Evolutionary conservation across 2,797 vertebrate species (phyloP), one percentile per base, ranked within the genome.

Genomic region (Ctenopoma kingsleyae): DNA sequence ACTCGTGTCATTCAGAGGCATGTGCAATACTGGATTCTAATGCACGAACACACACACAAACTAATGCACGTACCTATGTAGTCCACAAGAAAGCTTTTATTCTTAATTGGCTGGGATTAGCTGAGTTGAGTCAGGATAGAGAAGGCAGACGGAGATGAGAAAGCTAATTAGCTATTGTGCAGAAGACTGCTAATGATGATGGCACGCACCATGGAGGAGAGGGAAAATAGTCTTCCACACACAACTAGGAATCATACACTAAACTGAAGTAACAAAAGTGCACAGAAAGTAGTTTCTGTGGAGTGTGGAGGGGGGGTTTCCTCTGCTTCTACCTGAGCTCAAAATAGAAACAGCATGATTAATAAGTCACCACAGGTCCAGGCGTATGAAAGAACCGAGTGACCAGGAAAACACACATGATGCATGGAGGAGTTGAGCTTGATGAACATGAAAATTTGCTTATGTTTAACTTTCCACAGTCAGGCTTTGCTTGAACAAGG

Each of bases 121-220:
- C 83, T 19, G 80, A 85, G 78, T 71, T 36, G 76, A 84, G 89
- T 85, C 70, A 77, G 83, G 83, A 82, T 74, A 81, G 80, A 83
- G 71, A 85, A 91, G 89, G 84, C 82, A 90, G 84, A 86, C 56
- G 44, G 61, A 90, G 87, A 94, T 89, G 92, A 92, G 88, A 87
- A 92, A 86, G 81, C 86, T 89, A 92, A 92, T 93, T 92, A 91
- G 84, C 87, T 79, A 83, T 90, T 93, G 88, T 91, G 89, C 84
- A 77, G 83, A 90, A 77, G 85, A 87, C 81, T 82, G 81, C 84
- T 90, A 87, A 90, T 91, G 83, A 88, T 83, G 80, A 86, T 77
- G 80, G 80, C 58, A 70, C 50, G 43, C 81, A 79, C 62, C 66
- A 68, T 40, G 56, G 71, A 90, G 80, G 67, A 80, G 77, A 80